These are phyloP conservation scores for Petrolisthes cinctipes DNA, from an alignment of 2,888 invertebrate genomes.

Conservation along the genomic window DNA sequence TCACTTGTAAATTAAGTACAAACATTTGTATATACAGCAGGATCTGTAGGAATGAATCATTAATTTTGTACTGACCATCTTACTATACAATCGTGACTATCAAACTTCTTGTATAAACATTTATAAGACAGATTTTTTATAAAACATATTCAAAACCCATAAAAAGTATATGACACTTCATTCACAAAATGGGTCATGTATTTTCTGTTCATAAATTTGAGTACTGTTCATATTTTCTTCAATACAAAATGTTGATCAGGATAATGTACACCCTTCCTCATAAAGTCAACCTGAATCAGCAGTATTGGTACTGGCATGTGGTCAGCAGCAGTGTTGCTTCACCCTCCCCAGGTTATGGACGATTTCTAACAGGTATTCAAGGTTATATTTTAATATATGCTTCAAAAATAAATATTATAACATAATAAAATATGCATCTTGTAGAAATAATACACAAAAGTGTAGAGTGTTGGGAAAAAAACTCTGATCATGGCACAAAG, in stretches of 20 bases:
- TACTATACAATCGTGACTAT: no score
- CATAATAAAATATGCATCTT: background rate
- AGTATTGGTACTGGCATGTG: background rate
- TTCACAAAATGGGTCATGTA: no score
- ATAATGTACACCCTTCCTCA: no score
- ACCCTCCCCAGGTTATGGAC: background rate
- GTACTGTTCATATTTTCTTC: no score
- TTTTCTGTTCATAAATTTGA: no score
- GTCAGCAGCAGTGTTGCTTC: background rate
- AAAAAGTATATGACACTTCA: no score
- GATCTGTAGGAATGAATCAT: constrained; percentile 44
- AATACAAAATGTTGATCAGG: no score
- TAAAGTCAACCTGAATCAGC: no score
- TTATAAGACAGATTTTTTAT: no score
- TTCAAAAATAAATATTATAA: background rate
- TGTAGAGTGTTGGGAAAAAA: background rate
- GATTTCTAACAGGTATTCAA: background rate
- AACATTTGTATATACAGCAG: constrained; percentile 25
- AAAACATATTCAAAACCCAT: no score
- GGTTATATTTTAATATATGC: background rate
- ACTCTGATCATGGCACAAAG: constrained; percentile 12
- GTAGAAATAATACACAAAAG: background rate
- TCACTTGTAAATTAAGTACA: constrained; percentile 37
- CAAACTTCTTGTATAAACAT: no score
- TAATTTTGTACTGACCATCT: constrained; percentile 38